Percentiles rank a stretch among this genome's conserved stretches.
Conservation (phyloP, 2,888 invertebrate species). For the Punctoribates punctum region DNA sequence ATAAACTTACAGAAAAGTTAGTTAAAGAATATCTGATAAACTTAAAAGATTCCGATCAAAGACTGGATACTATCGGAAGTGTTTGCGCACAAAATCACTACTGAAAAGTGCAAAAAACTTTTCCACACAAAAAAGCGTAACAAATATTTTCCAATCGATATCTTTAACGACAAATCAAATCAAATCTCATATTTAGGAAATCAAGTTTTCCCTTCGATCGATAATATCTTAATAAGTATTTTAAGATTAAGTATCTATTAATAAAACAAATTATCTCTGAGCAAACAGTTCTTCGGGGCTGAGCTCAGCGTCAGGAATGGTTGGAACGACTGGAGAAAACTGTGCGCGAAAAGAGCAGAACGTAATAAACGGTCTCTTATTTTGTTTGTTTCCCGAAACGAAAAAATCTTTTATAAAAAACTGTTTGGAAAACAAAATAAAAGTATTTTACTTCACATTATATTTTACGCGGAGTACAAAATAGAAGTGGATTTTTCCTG, state of each 20-base stretch:
- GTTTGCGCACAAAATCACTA: not conserved
- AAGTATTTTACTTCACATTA: conserved; percentile 2
- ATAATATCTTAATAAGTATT: not conserved
- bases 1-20: too few species aligned
- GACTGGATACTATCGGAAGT: too few species aligned
- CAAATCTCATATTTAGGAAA: not conserved
- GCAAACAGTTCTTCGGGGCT: not conserved
- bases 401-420: not conserved
- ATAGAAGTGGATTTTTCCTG: conserved; percentile 36
- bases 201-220: not conserved
- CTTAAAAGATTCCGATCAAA: too few species aligned
- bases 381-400: conserved; percentile 12
- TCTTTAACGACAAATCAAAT: not conserved
- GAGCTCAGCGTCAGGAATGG: too few species aligned
- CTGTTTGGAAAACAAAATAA: not conserved
- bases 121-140: not conserved
- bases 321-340: too few species aligned
- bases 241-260: not conserved
- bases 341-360: not conserved
- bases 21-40: too few species aligned
- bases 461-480: conserved; percentile 4
- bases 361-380: conserved; percentile 6
- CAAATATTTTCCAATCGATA: not conserved
- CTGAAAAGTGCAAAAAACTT: not conserved
- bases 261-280: not conserved